Base-by-base conservation (phyloP, 1,140 invertebrate genomes). In the Drosophila arawakana region DNA sequence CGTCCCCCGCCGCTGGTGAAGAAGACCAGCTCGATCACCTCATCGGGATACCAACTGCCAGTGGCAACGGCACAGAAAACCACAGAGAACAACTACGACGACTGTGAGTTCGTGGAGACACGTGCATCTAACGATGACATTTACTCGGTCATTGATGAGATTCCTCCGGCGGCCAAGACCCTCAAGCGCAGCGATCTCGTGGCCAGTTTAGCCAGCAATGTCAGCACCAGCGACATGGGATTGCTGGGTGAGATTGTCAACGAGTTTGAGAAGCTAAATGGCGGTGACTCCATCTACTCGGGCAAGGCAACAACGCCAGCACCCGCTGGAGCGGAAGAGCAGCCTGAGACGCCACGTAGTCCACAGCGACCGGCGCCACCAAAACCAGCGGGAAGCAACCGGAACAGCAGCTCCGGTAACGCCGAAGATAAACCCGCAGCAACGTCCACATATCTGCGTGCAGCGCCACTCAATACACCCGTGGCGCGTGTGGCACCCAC, bases 71-170 rank as follows among this genome's bases (percentile, higher is more conserved):
- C 88, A 91, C 92, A 81, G 83, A 91, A 41, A 75, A 93, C 89
- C n/a, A 58, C 52, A 7, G 80, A 90, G 71, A 92, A 91, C 4
- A 95, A 95, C 44, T 97, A 97, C 81, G 96, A 97, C 57, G 96
- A 97, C 78, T 97, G 96, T 80, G 94, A 96, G 67, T 96, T 95
- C 69, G 79, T 94, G 6, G 94, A 96, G 0, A 54, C 50, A 8
- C 76, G 73, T 2, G 95, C 95, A 10, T 92, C 81, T 46, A 80
- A 76, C 30, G 97, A 97, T 76, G 97, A 97, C 83, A 97, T 97
- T 70, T 97, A 97, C 82, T 96, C 96, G 1, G 95, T 97, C 0
- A 97, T 97, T 50, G 96, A 97, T 85, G 97, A 97, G 88, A 94
- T 94, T 76, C 94, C 94, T 0, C 79, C 91, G 3, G 79, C 63